A percentile compares a stretch with the other conserved stretches of the same genome.
phyloP scores from a whole-genome alignment of 2,113 vertebrate species.

The Gambusia holbrooki region DNA sequence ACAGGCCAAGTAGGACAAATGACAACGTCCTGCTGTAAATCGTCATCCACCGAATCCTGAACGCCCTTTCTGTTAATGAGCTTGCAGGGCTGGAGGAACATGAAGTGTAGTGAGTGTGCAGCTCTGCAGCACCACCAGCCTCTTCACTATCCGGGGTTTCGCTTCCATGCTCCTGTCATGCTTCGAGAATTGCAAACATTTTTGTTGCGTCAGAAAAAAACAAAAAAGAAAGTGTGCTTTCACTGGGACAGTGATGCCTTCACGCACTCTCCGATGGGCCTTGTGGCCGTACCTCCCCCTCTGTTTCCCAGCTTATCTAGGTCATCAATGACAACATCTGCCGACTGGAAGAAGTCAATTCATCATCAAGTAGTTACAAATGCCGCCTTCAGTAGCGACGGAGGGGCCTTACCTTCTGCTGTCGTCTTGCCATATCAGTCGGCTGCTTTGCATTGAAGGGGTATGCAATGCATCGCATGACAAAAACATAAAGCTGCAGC shows the following conservation, averaged over 20 bases:
- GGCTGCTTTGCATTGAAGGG: constrained; percentile 98
- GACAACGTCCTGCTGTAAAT: constrained; percentile 58
- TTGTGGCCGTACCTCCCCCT: constrained; percentile 22
- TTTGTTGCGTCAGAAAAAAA: constrained; percentile 55
- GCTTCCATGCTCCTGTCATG: constrained; percentile 39
- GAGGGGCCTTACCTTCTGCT: constrained; percentile 91
- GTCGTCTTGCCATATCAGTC: constrained; percentile 97
- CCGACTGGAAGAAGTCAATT: constrained; percentile 58
- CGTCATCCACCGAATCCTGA: constrained; percentile 39
- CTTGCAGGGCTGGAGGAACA: constrained; percentile 39
- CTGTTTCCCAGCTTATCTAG: constrained; percentile 70
- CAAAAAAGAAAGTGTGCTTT: constrained; percentile 10
- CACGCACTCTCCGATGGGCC: constrained; percentile 50
- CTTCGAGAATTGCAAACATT: constrained; percentile 39
- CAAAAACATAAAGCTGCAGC: constrained; percentile 97
- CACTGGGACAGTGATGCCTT: constrained; percentile 22
- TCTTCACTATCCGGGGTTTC: constrained; percentile 44
- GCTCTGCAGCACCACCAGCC: constrained; percentile 65
- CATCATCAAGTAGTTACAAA: constrained; percentile 62
- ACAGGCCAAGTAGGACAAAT: constrained; percentile 55
- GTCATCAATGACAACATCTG: constrained; percentile 78
- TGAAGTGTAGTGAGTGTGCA: constrained; percentile 44
- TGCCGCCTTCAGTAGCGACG: constrained; percentile 39
- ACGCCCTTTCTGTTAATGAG: constrained; percentile 53
- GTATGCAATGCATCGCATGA: constrained; percentile 96